A percentile compares a stretch with the other conserved stretches of the same genome.
Conservation (phyloP, 1,140 invertebrate species). For the Drosophila jambulina region DNA sequence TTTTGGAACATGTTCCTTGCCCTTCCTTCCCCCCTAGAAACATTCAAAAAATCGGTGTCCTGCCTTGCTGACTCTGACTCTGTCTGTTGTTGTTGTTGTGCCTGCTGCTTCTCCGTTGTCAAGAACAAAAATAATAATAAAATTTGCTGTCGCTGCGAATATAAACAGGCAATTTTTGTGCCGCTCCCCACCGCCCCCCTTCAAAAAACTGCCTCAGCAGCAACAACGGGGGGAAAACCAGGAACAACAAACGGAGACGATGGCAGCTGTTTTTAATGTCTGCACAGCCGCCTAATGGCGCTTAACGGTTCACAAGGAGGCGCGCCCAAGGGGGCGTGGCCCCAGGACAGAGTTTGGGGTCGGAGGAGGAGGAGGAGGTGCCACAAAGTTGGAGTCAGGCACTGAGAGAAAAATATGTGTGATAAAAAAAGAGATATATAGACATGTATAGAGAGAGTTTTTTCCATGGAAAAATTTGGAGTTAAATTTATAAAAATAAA, state of each 20-base stretch:
- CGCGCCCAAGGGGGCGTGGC: constrained; percentile 22
- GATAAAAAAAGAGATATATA: background rate
- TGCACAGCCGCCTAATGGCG: constrained; percentile 76
- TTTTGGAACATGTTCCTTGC: constrained; percentile 1
- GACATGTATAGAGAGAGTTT: background rate
- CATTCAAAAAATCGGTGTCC: constrained; percentile 27
- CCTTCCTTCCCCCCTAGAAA: background rate
- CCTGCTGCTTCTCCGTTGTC: constrained; percentile 55
- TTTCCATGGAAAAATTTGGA: background rate
- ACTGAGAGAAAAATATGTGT: background rate
- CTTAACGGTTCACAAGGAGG: constrained; percentile 65
- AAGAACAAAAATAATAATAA: constrained; percentile 82
- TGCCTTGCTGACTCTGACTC: constrained; percentile 15
- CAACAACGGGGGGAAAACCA: constrained; percentile 21
- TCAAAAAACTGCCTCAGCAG: constrained; percentile 69
- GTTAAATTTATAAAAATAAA: background rate
- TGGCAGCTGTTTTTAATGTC: constrained; percentile 81
- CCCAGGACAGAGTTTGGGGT: constrained; percentile 9
- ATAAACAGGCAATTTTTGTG: constrained; percentile 82
- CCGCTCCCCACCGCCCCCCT: background rate
- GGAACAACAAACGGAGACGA: constrained; percentile 24
- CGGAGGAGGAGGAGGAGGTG: constrained; percentile 9
- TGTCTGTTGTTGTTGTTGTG: constrained; percentile 12
- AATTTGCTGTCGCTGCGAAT: constrained; percentile 82
- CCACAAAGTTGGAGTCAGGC: constrained; percentile 22